Base-by-base conservation (phyloP, 2,797 vertebrate species). In the Lutjanus campechanus region DNA sequence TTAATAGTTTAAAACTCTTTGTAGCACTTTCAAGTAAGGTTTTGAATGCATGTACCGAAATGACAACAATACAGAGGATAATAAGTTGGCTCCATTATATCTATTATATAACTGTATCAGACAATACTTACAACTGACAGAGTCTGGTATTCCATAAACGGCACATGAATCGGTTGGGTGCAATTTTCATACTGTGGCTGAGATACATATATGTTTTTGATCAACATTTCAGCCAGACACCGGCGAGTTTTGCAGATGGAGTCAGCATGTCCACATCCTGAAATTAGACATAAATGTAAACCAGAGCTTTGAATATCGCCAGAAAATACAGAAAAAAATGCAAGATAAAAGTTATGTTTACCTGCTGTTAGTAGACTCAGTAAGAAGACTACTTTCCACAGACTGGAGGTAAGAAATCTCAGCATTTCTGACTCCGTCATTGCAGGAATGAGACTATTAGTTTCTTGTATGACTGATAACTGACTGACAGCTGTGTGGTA, bases 121-220 rank as follows among this genome's bases (percentile, higher is more conserved):
- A 49, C 56, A 20, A 59, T 67, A 93, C 95, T 93, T 85, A 95
- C 95, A 13, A 95, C 93, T 29, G 85, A 74, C 19, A 95, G 67
- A 3, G 93, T 96, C 50, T 93, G 82, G 62, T 95, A 96, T 63
- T 87, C 74, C 1, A 95, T 79, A 6, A 82, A 61, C 1, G 92
- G 89, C 60, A 95, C 87, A 0, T 29, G 0, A 25, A 95, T 73
- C 0, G 0, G 0, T 0, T 77, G 64, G n/a, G 55, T 73, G 71
- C 95, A 96, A 36, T 81, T 74, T 1, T 84, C 13, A 50, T 5
- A 0, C 85, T 95, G 95, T 7, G 95, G 95, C 44, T 94, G 90
- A 61, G 93, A 90, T 15, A 69, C 1, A 8, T 40, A 19, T 0
- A 49, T 16, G 74, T 82, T 84, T 0, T 49, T 9, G 9, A 93